A percentile compares a stretch with the other conserved stretches of the same genome.
Evolutionary conservation across 2,797 vertebrate species (phyloP).

Genomic region (Neoniphon sammara): DNA sequence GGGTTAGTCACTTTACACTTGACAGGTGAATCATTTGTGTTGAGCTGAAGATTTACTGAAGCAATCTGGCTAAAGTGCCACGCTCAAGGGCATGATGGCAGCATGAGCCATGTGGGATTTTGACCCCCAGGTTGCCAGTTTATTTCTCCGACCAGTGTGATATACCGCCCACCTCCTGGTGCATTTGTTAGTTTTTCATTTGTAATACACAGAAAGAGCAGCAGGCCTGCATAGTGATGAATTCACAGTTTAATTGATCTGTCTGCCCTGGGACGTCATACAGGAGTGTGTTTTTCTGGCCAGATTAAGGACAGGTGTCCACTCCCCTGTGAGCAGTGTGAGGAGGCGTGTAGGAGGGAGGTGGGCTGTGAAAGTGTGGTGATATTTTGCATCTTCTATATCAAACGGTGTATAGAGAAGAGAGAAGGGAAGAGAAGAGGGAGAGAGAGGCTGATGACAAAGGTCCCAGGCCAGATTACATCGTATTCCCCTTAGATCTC

Average conservation of each 20-base stretch:
- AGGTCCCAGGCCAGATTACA: too few relatives aligned
- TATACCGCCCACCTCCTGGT: constrained; percentile 35
- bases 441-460: too few relatives aligned
- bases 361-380: too few relatives aligned
- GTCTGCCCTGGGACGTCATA: constrained; percentile 13
- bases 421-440: constrained; percentile 2
- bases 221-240: constrained; percentile 8
- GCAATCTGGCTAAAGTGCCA: constrained; percentile 72
- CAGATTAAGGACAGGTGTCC: constrained; percentile 76
- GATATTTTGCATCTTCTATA: too few relatives aligned
- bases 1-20: constrained; percentile 39
- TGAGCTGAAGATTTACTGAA: constrained; percentile 70
- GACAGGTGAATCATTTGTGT: constrained; percentile 64
- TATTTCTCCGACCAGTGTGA: constrained; percentile 54
- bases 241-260: constrained; percentile 21
- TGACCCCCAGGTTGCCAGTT: constrained; percentile 59
- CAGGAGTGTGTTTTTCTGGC: constrained; percentile 39
- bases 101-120: constrained; percentile 51
- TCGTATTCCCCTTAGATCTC: too few relatives aligned
- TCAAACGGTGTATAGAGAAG: too few relatives aligned
- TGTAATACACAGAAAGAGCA: constrained; percentile 21
- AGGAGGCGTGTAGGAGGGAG: constrained; percentile 88
- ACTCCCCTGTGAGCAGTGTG: constrained; percentile 81
- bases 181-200: constrained; percentile 54
- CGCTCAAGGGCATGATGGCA: constrained; percentile 70